phyloP scores from a whole-genome alignment of 2,888 invertebrate species.

The Cotesia congregata region DNA sequence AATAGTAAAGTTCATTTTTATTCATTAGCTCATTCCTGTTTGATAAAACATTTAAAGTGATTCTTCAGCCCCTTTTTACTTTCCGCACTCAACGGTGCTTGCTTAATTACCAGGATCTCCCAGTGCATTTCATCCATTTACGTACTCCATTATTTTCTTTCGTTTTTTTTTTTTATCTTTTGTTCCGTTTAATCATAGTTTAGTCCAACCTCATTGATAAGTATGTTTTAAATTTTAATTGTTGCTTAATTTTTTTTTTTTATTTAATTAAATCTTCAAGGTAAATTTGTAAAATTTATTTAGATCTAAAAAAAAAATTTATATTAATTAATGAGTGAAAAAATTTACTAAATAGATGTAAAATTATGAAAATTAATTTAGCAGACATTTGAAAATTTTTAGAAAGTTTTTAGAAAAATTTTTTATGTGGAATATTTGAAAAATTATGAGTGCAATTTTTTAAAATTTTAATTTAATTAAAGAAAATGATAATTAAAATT shows the following conservation, averaged over 20 bases:
- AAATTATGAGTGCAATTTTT: too few species aligned
- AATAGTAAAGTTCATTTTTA: constrained; percentile 41
- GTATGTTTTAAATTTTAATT: not conserved
- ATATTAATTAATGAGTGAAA: too few species aligned
- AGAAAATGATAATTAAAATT: too few species aligned
- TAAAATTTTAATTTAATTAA: too few species aligned
- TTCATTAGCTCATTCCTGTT: constrained; percentile 45
- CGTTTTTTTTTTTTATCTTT: constrained; percentile 31
- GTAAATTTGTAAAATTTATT: too few species aligned
- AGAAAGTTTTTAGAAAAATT: too few species aligned
- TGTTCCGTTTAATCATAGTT: constrained; percentile 42
- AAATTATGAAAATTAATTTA: too few species aligned
- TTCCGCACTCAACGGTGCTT: constrained; percentile 50
- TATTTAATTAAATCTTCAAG: too few species aligned
- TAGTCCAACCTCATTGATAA: not conserved
- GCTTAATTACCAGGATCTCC: constrained; percentile 62
- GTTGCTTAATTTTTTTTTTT: not conserved
- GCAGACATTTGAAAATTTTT: too few species aligned
- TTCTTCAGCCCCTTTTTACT: constrained; percentile 45
- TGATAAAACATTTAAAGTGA: constrained; percentile 61
- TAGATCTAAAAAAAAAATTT: too few species aligned
- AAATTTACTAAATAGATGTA: too few species aligned
- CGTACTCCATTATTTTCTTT: constrained; percentile 45
- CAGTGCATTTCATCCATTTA: constrained; percentile 57
- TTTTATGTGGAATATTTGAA: too few species aligned